Base-by-base conservation (phyloP, 2,888 invertebrate genomes). In the Pocota personata region DNA sequence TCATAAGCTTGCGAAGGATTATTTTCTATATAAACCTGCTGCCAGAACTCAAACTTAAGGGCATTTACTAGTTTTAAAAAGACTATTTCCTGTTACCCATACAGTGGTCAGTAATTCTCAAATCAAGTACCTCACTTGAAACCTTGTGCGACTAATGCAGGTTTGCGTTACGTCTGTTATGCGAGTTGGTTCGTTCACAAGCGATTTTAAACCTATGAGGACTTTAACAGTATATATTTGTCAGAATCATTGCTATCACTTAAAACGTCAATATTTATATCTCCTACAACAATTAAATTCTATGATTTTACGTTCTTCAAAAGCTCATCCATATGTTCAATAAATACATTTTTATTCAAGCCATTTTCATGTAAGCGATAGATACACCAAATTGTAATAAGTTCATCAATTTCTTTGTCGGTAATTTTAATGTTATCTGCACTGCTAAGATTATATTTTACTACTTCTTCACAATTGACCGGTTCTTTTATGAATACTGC, bases 281-380 rank as follows among this genome's bases (percentile, higher is more conserved):
- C 67, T 21, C 52, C 67, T 67, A 67, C n/a, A 19, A 69, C 7
- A 1, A 69, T 16, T 27, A 69, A 30, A 21, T 69, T 69, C n/a
- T 1, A 10, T 32, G 7, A n/a, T n/a, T n/a, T n/a, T n/a, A n/a
- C n/a, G n/a, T n/a, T n/a, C n/a, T n/a, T n/a, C n/a, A n/a, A n/a
- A n/a, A n/a, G n/a, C n/a, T n/a, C n/a, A n/a, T n/a, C n/a, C n/a
- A n/a, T n/a, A 1, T 58, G 58, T 35, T 57, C 46, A 5, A 57
- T 19, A 66, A 67, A 67, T 0, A 67, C 14, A 10, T 14, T 27
- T 27, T 27, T 52, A 30, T 50, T 67, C 30, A 64, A 64, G 7
- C 12, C 12, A 4, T 21, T 37, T 5, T 24, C 37, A 21, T 58
- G 19, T 8, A 40, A n/a, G 14, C 60, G 40, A 24, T 24, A 60